Conservation (phyloP, 2,797 vertebrate species). For the Octomys mimax region DNA sequence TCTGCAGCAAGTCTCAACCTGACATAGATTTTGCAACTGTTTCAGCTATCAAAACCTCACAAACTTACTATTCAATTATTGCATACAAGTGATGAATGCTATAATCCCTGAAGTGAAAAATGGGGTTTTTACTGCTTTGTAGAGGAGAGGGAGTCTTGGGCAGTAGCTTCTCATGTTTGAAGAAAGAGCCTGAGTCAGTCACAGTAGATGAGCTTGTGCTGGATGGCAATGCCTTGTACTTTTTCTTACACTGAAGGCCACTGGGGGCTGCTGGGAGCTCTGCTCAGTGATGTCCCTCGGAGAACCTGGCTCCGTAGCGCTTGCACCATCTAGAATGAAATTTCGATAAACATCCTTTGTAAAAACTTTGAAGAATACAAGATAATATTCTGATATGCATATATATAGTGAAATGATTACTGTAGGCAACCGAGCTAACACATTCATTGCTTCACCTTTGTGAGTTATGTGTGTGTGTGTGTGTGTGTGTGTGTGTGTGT, state of each 20-base stretch:
- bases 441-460: background rate
- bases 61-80: background rate
- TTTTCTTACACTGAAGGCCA: background rate
- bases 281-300: background rate
- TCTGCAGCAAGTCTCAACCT: background rate
- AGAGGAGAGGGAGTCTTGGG: background rate
- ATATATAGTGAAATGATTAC: background rate
- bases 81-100: background rate
- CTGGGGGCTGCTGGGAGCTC: background rate
- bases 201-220: background rate
- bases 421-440: background rate
- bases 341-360: background rate
- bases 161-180: background rate
- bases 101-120: slow-evolving; percentile 29
- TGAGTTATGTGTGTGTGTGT: background rate
- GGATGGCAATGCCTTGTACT: background rate
- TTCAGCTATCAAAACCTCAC: background rate
- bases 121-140: background rate
- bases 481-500: no score
- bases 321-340: background rate
- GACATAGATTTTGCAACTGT: no score
- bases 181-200: background rate
- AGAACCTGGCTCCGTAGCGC: background rate
- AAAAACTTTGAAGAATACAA: background rate
- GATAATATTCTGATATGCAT: background rate